phyloP scores from a whole-genome alignment of 2,113 vertebrate genomes.

The Anarrhichthys ocellatus region DNA sequence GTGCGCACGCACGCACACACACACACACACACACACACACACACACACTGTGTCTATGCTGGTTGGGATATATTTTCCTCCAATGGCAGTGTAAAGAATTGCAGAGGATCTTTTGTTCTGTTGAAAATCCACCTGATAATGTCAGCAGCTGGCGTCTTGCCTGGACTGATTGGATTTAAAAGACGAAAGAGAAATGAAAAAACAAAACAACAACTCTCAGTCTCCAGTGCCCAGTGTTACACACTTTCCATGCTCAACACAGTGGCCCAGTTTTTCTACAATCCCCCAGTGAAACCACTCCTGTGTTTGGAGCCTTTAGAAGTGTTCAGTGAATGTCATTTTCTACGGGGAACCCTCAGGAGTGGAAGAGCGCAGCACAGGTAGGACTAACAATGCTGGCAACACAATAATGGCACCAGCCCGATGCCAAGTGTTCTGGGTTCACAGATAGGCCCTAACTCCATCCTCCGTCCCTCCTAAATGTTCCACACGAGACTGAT shows the following conservation, averaged over 20 bases:
- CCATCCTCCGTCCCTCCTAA: conserved; percentile 21
- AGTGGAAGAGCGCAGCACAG: conserved; percentile 63
- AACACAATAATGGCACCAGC: conserved; percentile 37
- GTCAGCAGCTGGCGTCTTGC: conserved; percentile 59
- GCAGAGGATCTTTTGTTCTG: conserved; percentile 73
- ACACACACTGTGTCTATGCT: conserved; percentile 20
- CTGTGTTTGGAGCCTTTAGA: conserved; percentile 44
- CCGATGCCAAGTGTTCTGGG: conserved; percentile 53
- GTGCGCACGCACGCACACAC: conserved; percentile 7
- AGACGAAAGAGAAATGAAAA: conserved; percentile 23
- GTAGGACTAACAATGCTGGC: conserved; percentile 55
- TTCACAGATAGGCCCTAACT: conserved; percentile 48
- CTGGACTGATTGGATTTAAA: conserved; percentile 70
- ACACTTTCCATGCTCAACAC: conserved; percentile 55
- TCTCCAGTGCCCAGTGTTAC: conserved; percentile 52
- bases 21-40: conserved; percentile 19
- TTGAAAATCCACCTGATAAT: conserved; percentile 78
- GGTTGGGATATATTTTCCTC: conserved; percentile 26
- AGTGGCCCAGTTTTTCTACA: conserved; percentile 64
- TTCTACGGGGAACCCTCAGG: conserved; percentile 41
- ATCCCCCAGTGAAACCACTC: conserved; percentile 44
- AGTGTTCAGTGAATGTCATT: conserved; percentile 42
- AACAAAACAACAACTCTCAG: not conserved
- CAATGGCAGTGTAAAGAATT: conserved; percentile 54
- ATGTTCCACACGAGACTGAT: conserved; percentile 68